Evolutionary conservation across 2,797 vertebrate species (phyloP).

Genomic region (Sparus aurata): DNA sequence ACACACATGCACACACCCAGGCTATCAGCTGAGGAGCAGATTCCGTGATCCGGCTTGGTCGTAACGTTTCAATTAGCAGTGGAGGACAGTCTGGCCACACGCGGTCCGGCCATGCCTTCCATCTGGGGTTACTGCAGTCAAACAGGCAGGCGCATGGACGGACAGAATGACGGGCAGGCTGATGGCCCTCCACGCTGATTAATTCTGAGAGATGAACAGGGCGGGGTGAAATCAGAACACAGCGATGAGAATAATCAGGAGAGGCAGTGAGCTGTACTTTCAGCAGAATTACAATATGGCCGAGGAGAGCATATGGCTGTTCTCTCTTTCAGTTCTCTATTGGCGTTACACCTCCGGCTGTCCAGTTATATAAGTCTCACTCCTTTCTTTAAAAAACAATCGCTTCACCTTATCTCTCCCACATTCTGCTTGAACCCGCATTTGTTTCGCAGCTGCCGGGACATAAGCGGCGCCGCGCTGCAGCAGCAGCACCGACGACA

Average conservation of each 20-base stretch:
- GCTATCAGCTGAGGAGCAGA: constrained; percentile 47
- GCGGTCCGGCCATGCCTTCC: constrained; percentile 66
- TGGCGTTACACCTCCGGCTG: constrained; percentile 59
- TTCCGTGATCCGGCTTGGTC: constrained; percentile 71
- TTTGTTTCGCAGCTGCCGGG: constrained; percentile 65
- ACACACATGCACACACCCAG: constrained; percentile 10
- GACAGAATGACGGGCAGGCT: constrained; percentile 65
- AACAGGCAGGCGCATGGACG: constrained; percentile 57
- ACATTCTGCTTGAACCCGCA: constrained; percentile 63
- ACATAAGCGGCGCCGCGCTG: constrained; percentile 36
- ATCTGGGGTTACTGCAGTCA: constrained; percentile 76
- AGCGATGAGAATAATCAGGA: constrained; percentile 68
- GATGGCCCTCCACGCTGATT: constrained; percentile 73
- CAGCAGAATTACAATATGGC: constrained; percentile 67
- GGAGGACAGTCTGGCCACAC: constrained; percentile 78
- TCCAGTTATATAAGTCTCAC: constrained; percentile 60
- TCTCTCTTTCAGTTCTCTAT: constrained; percentile 61
- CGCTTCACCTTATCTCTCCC: constrained; percentile 44
- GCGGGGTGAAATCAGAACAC: constrained; percentile 62
- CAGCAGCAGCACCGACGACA: constrained; percentile 42
- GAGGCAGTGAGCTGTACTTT: constrained; percentile 67
- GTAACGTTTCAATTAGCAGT: constrained; percentile 82
- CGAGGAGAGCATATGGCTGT: constrained; percentile 66
- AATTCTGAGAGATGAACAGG: constrained; percentile 65
- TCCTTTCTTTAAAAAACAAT: constrained; percentile 52